phyloP scores from a whole-genome alignment of 2,888 invertebrate species.

The Philonicus albiceps region DNA sequence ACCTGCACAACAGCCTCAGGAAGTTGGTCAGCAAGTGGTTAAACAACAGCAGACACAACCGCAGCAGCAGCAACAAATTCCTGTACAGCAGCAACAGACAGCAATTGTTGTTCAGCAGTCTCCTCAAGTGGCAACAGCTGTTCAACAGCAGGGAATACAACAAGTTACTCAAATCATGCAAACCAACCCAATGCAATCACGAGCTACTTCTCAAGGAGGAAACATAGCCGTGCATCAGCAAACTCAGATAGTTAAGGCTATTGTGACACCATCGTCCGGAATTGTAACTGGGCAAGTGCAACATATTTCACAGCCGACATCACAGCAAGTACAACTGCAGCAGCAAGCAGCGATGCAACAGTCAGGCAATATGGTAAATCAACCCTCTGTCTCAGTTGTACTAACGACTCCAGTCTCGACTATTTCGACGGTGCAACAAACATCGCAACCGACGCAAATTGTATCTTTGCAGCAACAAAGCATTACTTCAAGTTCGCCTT shows the following conservation, averaged over 20 bases:
- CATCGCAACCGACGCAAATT: constrained; percentile 56
- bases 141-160: constrained; percentile 50
- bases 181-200: constrained; percentile 53
- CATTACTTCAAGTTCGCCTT: constrained; percentile 55
- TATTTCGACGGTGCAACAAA: constrained; percentile 53
- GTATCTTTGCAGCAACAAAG: constrained; percentile 61
- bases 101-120: constrained; percentile 50
- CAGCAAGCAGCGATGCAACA: constrained; percentile 51
- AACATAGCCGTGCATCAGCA: constrained; percentile 57
- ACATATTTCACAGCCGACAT: constrained; percentile 62
- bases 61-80: constrained; percentile 51
- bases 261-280: constrained; percentile 57
- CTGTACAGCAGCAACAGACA: constrained; percentile 57
- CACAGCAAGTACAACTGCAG: constrained; percentile 52
- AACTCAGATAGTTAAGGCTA: constrained; percentile 61
- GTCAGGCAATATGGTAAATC: constrained; percentile 52
- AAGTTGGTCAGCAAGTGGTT: constrained; percentile 59
- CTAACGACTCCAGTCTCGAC: constrained; percentile 61
- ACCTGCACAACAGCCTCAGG: constrained; percentile 52
- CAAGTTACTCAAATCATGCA: constrained; percentile 54
- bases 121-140: constrained; percentile 33
- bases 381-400: constrained; percentile 62
- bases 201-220: constrained; percentile 52
- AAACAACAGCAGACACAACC: constrained; percentile 63
- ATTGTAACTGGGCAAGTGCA: constrained; percentile 62